phyloP scores from a whole-genome alignment of 2,113 vertebrate genomes.

The Chaetorhynchus papuensis region DNA sequence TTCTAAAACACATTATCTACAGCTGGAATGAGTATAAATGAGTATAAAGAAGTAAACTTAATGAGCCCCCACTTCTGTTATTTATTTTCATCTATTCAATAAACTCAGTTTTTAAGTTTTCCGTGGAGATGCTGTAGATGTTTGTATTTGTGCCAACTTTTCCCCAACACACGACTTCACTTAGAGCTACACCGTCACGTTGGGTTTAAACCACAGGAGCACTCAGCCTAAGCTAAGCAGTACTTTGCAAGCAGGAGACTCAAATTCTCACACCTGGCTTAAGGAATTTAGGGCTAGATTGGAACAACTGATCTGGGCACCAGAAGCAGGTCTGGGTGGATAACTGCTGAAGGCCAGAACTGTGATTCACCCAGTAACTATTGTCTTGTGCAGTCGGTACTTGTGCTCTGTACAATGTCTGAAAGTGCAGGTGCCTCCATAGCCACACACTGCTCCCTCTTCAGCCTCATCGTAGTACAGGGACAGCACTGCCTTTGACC shows the following conservation, averaged over 20 bases:
- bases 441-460: not conserved
- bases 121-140: not conserved
- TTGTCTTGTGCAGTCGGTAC: not conserved
- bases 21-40: not conserved
- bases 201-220: not conserved
- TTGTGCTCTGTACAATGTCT: not conserved
- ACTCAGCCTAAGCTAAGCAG: not conserved
- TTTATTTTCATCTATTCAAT: constrained; percentile 21
- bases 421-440: not conserved
- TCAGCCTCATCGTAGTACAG: not conserved
- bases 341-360: not conserved
- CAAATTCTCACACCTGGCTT: not conserved
- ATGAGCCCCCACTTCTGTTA: not conserved
- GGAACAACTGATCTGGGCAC: not conserved
- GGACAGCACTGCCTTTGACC: not conserved
- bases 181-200: fast-evolving
- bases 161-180: fast-evolving
- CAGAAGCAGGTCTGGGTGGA: not conserved
- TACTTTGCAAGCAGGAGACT: not conserved
- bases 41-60: not conserved
- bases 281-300: not conserved
- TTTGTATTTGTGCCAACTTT: not conserved
- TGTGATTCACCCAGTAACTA: not conserved
- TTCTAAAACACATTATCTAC: not conserved
- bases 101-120: not conserved